Evolutionary conservation across 2,888 invertebrate species (phyloP).

Genomic region (Eurytoma adleriae): DNA sequence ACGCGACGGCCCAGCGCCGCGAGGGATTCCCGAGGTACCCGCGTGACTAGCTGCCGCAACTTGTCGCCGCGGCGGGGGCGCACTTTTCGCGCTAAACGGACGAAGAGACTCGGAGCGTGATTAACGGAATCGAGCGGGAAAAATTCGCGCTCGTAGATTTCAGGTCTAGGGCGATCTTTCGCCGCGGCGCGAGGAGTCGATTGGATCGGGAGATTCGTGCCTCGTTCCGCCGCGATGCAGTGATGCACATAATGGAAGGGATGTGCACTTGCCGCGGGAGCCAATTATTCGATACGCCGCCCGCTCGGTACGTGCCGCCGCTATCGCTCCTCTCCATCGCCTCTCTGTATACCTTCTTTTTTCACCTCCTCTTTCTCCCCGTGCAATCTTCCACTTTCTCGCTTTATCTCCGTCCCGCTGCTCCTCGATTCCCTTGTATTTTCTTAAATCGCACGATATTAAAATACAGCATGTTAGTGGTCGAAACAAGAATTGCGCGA

Average conservation of each 20-base stretch:
- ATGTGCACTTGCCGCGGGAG: constrained; percentile 76
- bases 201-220: constrained; percentile 51
- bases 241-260: constrained; percentile 75
- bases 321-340: constrained; percentile 62
- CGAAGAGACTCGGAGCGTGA: too few relatives aligned
- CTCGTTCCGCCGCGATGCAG: constrained; percentile 67
- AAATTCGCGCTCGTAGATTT: constrained; percentile 46
- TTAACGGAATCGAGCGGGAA: constrained; percentile 19
- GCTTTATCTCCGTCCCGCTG: background rate
- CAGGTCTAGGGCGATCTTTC: constrained; percentile 46
- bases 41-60: constrained; percentile 6
- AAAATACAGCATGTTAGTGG: too few relatives aligned
- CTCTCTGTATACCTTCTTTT: background rate
- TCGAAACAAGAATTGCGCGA: too few relatives aligned
- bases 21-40: background rate
- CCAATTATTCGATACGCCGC: constrained; percentile 75
- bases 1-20: background rate
- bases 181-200: constrained; percentile 35
- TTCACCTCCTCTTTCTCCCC: too few relatives aligned
- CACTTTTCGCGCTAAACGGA: background rate
- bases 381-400: background rate
- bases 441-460: too few relatives aligned
- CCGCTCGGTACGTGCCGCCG: constrained; percentile 70
- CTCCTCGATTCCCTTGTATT: too few relatives aligned
- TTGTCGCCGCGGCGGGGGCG: background rate